Evolutionary conservation across 2,113 vertebrate genomes (phyloP).

Genomic region (Arothron firmamentum): DNA sequence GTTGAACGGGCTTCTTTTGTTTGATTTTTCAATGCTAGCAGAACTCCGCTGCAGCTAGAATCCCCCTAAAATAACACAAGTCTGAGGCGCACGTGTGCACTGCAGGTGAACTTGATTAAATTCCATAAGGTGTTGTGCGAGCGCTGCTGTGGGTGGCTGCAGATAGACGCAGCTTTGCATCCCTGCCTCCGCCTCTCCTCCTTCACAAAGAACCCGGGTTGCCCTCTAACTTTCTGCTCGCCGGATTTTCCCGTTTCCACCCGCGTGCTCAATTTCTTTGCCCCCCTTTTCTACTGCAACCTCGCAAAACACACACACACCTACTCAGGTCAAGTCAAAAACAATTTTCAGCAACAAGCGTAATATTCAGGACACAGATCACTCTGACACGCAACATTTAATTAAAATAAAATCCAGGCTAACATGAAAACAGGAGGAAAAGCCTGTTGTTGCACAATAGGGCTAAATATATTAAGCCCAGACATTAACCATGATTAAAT

Average conservation of each 20-base stretch:
- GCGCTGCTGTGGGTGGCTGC: conserved; percentile 41
- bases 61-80: background rate
- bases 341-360: conserved; percentile 39
- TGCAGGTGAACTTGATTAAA: conserved; percentile 12
- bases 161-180: conserved; percentile 44
- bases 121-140: conserved; percentile 7
- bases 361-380: conserved; percentile 39
- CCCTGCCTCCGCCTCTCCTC: conserved; percentile 38
- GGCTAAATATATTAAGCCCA: conserved; percentile 62
- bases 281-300: conserved; percentile 5
- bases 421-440: conserved; percentile 51
- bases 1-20: background rate
- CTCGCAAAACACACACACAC: background rate
- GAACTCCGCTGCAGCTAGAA: background rate
- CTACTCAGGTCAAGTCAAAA: conserved; percentile 25
- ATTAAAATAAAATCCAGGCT: conserved; percentile 56
- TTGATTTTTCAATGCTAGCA: conserved; percentile 1
- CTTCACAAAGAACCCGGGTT: conserved; percentile 25
- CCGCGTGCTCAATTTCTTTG: background rate
- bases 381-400: conserved; percentile 62
- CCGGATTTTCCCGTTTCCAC: background rate
- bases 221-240: conserved; percentile 11
- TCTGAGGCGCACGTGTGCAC: background rate
- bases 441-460: conserved; percentile 63
- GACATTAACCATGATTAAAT: conserved; percentile 71